A percentile compares a stretch with the other conserved stretches of the same genome.
These are phyloP conservation scores for Poicephalus meyeri DNA, from an alignment of 2,113 vertebrate species.

Conservation along the genomic window DNA sequence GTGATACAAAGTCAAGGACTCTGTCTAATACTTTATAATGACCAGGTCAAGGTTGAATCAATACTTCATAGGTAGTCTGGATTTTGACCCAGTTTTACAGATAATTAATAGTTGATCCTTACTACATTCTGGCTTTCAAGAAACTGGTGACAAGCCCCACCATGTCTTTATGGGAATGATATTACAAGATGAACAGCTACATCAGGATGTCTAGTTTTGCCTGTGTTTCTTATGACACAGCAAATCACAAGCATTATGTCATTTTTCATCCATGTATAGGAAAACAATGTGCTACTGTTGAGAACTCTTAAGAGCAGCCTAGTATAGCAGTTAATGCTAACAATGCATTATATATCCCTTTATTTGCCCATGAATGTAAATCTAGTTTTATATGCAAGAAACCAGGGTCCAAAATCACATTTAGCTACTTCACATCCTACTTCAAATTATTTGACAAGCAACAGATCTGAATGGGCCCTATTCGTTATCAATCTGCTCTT, in stretches of 20 bases:
- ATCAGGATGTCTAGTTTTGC: neutral
- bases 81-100: neutral
- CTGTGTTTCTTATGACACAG: neutral
- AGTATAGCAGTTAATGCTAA: neutral
- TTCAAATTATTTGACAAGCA: neutral
- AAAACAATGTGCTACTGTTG: neutral
- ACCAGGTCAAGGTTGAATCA: too few relatives aligned
- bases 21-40: too few relatives aligned
- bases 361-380: neutral
- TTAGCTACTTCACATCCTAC: neutral
- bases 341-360: neutral
- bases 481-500: neutral
- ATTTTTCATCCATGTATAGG: neutral
- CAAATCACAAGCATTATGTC: accelerated
- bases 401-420: neutral
- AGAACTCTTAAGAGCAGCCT: neutral
- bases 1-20: too few relatives aligned
- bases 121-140: neutral
- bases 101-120: neutral
- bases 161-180: neutral
- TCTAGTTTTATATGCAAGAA: neutral
- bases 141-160: neutral
- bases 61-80: too few relatives aligned
- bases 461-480: neutral
- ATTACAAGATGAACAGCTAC: neutral